Evolutionary conservation across 1,140 invertebrate species (phyloP).

Genomic region (Phenacoccus solenopsis): DNA sequence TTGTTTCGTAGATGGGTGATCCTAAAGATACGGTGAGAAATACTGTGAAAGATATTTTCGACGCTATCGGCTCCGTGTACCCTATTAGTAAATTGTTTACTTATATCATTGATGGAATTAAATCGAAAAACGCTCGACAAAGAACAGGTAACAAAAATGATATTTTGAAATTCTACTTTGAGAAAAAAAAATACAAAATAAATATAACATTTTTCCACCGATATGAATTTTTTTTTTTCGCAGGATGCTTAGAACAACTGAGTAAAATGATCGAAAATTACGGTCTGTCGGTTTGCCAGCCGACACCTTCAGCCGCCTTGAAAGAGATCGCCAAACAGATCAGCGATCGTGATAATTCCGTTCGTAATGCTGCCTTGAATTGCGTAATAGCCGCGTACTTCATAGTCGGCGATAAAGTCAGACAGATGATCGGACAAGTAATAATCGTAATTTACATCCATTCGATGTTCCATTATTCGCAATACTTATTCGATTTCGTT

Average conservation of each 20-base stretch:
- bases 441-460: neutral
- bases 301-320: constrained; percentile 58
- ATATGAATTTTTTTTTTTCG: neutral
- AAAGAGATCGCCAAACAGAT: constrained; percentile 91
- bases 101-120: constrained; percentile 86
- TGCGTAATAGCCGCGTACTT: constrained; percentile 83
- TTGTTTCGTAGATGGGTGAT: constrained; percentile 64
- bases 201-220: neutral
- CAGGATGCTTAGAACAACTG: constrained; percentile 86
- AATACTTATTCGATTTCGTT: too few relatives aligned
- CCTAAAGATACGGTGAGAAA: constrained; percentile 88
- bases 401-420: constrained; percentile 59
- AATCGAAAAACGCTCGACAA: constrained; percentile 93
- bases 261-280: constrained; percentile 73
- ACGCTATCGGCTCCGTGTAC: constrained; percentile 72
- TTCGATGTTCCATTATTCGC: too few relatives aligned
- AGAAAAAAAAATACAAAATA: neutral
- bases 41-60: constrained; percentile 72
- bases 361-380: constrained; percentile 89
- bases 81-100: constrained; percentile 79
- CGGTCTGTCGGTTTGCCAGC: constrained; percentile 72
- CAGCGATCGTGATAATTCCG: constrained; percentile 89
- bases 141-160: constrained; percentile 50
- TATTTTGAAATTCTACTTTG: too few relatives aligned
- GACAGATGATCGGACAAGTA: constrained; percentile 9